These are phyloP conservation scores for Aplodontia rufa DNA, from an alignment of 2,113 vertebrate genomes.

Conservation along the genomic window DNA sequence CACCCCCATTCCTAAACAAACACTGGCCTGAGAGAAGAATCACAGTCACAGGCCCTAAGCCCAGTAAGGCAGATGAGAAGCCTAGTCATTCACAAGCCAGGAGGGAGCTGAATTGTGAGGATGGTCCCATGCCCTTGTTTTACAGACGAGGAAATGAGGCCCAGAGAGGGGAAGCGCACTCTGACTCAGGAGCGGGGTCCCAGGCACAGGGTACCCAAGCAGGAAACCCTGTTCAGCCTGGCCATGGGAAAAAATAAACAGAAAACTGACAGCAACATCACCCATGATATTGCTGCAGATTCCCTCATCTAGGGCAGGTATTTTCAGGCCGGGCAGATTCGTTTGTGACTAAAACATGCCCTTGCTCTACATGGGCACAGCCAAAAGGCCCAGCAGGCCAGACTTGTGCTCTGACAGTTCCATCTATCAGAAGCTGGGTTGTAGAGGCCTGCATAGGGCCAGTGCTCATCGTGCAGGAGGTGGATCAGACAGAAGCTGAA, in stretches of 20 bases:
- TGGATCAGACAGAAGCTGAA: neutral
- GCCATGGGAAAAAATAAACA: neutral
- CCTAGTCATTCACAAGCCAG: neutral
- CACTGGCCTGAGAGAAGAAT: neutral
- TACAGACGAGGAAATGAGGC: neutral
- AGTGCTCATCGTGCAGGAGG: neutral
- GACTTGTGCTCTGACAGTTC: neutral
- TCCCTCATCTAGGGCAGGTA: neutral
- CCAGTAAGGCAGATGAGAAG: neutral
- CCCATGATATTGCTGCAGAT: neutral
- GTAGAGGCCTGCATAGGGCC: no score
- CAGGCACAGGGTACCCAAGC: neutral
- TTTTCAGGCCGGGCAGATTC: neutral
- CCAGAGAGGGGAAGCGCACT: neutral
- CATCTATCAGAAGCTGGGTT: neutral
- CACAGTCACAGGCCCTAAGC: neutral
- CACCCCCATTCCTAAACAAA: neutral
- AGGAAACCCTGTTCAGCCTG: accelerated
- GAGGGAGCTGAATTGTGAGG: neutral
- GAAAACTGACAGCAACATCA: neutral
- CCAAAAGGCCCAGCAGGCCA: neutral
- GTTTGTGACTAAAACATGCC: neutral
- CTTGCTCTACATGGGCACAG: accelerated
- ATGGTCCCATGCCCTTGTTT: accelerated
- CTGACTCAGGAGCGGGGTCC: neutral